phyloP scores from a whole-genome alignment of 2,113 vertebrate species.

The Ceratotherium simum region DNA sequence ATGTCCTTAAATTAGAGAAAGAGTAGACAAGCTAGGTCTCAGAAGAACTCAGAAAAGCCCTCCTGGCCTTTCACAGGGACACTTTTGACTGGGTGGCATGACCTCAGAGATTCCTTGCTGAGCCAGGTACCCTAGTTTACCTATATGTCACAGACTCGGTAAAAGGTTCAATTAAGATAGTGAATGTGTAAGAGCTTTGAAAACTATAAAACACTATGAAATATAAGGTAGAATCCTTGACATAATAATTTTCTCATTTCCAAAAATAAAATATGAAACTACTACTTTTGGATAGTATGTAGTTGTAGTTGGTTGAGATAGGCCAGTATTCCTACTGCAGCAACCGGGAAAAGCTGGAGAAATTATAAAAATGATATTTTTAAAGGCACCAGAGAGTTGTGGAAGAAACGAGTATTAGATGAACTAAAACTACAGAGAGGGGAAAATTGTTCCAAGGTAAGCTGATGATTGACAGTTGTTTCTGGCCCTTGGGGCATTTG shows the following conservation, averaged over 20 bases:
- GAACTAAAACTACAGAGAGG: neutral
- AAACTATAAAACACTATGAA: neutral
- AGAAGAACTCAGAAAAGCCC: neutral
- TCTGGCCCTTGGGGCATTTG: neutral
- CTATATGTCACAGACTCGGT: neutral
- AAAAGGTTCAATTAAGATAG: neutral
- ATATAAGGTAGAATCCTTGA: neutral
- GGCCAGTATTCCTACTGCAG: neutral
- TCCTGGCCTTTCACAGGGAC: neutral
- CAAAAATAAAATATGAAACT: neutral
- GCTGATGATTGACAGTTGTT: neutral
- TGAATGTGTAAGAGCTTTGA: neutral
- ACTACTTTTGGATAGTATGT: neutral
- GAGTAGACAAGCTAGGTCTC: neutral
- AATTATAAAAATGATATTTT: constrained; percentile 4
- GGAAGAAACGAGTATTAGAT: neutral
- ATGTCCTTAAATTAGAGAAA: neutral
- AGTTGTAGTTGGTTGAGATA: neutral
- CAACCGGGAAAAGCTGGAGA: neutral
- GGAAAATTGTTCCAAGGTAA: neutral
- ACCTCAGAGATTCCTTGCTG: neutral
- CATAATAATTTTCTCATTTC: neutral
- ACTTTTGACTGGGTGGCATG: neutral
- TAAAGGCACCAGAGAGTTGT: neutral
- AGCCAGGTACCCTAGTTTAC: neutral